Evolutionary conservation across 2,113 vertebrate species (phyloP).

Genomic region (Phainopepla nitens): DNA sequence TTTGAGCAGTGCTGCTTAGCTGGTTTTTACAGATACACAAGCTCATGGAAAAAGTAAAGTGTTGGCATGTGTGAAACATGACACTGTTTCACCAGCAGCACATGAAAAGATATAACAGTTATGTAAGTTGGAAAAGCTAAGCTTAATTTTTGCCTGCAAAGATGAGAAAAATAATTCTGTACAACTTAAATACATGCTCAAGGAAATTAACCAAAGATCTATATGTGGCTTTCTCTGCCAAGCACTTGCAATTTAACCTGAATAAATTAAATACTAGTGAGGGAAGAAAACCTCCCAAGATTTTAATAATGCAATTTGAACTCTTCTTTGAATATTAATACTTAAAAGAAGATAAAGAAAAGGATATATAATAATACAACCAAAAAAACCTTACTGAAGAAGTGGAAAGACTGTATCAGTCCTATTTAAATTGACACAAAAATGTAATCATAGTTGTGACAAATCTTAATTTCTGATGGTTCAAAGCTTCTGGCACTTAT

Average conservation of each 20-base stretch:
- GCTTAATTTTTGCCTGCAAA: not conserved
- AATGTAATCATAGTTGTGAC: not conserved
- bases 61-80: not conserved
- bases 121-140: not conserved
- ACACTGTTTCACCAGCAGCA: not conserved
- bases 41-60: not conserved
- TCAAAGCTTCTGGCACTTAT: not conserved
- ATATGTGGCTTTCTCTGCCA: not conserved
- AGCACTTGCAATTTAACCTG: not conserved
- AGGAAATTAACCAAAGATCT: not conserved
- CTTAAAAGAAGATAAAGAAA: not conserved
- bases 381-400: not conserved
- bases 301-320: not conserved
- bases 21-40: not conserved
- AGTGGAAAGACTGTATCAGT: not conserved
- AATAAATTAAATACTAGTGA: not conserved
- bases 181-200: not conserved
- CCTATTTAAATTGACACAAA: not conserved
- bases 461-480: not conserved
- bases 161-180: not conserved
- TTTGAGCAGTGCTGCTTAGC: not conserved
- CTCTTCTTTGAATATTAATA: not conserved
- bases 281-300: not conserved
- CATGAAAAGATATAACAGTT: not conserved
- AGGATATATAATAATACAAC: not conserved